phyloP scores from a whole-genome alignment of 2,113 vertebrate genomes.

The Phaetusa simplex region DNA sequence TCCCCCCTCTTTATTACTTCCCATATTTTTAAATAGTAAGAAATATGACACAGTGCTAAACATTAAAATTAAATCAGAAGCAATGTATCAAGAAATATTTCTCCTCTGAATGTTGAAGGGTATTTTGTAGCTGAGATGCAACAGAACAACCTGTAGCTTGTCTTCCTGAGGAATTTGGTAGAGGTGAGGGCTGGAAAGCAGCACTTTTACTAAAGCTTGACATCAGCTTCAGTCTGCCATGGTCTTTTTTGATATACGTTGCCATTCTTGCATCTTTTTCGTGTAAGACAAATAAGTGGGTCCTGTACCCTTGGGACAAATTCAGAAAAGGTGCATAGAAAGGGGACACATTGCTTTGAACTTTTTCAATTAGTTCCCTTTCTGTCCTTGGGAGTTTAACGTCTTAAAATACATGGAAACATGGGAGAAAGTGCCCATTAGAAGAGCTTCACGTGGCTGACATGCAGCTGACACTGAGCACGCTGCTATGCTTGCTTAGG shows the following conservation, averaged over 20 bases:
- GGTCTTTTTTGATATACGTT: background rate
- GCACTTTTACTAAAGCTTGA: background rate
- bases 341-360: background rate
- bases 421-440: accelerated
- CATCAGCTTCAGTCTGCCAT: background rate
- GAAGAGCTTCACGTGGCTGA: background rate
- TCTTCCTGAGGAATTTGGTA: background rate
- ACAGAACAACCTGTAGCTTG: background rate
- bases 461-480: background rate
- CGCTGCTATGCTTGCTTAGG: background rate
- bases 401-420: background rate
- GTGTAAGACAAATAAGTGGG: background rate
- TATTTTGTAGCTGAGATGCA: background rate
- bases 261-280: background rate
- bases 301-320: background rate
- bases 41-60: background rate
- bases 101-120: background rate
- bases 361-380: background rate
- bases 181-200: background rate
- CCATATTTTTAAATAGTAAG: background rate
- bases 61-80: background rate
- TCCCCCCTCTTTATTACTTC: background rate
- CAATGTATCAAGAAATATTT: background rate
- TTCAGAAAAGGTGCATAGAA: background rate
- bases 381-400: background rate